Conservation (phyloP, 1,140 invertebrate genomes). For the Ips nitidus region DNA sequence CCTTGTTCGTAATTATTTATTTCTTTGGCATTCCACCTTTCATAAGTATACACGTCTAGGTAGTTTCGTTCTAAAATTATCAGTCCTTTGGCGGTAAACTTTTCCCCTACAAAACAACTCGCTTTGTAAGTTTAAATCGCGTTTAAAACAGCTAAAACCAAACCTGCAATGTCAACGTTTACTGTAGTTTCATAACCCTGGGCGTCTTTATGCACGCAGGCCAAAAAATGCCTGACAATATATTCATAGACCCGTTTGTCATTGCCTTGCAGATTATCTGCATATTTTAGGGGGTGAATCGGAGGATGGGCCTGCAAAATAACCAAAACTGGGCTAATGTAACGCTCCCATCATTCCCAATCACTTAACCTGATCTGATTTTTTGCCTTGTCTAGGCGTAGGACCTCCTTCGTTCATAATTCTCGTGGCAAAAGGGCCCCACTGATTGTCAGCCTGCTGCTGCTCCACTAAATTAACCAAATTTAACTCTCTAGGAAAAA, state of each 20-base stretch:
- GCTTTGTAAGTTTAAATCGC: not conserved
- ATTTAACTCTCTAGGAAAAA: constrained; percentile 89
- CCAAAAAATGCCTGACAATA: constrained; percentile 95
- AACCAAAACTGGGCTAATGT: not conserved
- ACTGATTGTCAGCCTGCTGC: constrained; percentile 71
- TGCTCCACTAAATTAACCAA: constrained; percentile 74
- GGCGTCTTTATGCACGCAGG: constrained; percentile 93
- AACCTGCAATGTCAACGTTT: constrained; percentile 76
- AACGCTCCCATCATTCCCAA: not conserved
- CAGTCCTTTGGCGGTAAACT: constrained; percentile 85
- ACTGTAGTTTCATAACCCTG: constrained; percentile 91
- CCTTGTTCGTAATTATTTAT: constrained; percentile 74
- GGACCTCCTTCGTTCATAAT: constrained; percentile 77
- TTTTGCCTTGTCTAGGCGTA: constrained; percentile 90
- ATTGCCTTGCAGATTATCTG: constrained; percentile 70
- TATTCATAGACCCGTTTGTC: constrained; percentile 93
- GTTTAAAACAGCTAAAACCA: constrained; percentile 33
- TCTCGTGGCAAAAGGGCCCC: constrained; percentile 84
- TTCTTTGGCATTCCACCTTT: constrained; percentile 94
- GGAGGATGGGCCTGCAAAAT: constrained; percentile 86
- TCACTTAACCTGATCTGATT: constrained; percentile 76
- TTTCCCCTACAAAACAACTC: constrained; percentile 58
- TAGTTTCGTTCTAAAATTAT: constrained; percentile 93
- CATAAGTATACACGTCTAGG: constrained; percentile 96
- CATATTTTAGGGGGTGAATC: constrained; percentile 95